Base-by-base conservation (phyloP, 2,797 vertebrate genomes). In the Prionace glauca region DNA sequence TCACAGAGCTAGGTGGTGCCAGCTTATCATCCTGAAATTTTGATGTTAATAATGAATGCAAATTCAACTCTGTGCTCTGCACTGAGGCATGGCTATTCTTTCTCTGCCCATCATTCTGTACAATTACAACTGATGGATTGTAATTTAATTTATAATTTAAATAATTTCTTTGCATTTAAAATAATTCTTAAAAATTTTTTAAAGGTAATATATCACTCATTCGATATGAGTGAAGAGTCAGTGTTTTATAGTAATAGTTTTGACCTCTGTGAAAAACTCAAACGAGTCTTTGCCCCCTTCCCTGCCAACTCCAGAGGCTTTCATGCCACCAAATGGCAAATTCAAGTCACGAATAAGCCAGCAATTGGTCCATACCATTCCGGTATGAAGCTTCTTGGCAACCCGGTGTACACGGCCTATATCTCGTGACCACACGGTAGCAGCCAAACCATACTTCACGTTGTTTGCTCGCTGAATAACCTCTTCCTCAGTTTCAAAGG, bases 321-420 rank as follows among this genome's bases (percentile, higher is more conserved):
- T 99, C 99, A 99, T 98, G 29, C 99, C 99, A 69, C 99, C 99
- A 24, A 99, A 99, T 0, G 99, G 99, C 96, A 99, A 98, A 96
- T 99, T 99, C 96, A 99, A 97, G 96, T 99, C 99, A 95, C 99
- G 98, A 96, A 99, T 96, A 95, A 99, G 97, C 99, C 99, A 99
- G 97, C 99, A 99, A 97, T 99, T 99, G 97, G 98, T 98, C 99
- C 99, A 99, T 96, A 99, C 98, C 96, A 99, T 95, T 0, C 99
- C 99, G 0, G 98, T 97, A 96, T 99, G 98, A 2, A 99, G 96
- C 90, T 96, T 97, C 97, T 96, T 97, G 77, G 99, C 98, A 96
- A 99, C 97, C 0, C 99, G 97, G 97, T 99, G 99, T 93, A 99
- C 96, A 0, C 97, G 98, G 0, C 98, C 98, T 96, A 99, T 98